These are phyloP conservation scores for Morpho achilles DNA, from an alignment of 2,888 invertebrate species.

Conservation along the genomic window DNA sequence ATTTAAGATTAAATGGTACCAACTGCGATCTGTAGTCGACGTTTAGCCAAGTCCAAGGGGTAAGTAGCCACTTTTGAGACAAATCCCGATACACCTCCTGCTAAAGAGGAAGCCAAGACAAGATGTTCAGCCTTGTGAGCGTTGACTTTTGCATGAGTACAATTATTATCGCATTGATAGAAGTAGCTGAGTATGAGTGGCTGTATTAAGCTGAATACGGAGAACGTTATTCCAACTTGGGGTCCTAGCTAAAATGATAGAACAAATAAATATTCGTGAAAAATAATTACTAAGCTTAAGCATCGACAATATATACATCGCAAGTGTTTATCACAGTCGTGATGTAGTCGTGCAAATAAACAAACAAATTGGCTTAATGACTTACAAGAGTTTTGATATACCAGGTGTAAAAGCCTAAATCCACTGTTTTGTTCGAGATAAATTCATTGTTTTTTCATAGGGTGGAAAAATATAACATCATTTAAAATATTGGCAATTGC, in stretches of 20 bases:
- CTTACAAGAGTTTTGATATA: too few relatives aligned
- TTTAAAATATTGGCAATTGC: too few relatives aligned
- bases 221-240: conserved; percentile 57
- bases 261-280: not conserved
- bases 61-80: conserved; percentile 89
- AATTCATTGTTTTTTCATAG: too few relatives aligned
- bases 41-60: conserved; percentile 91
- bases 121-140: conserved; percentile 40
- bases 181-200: conserved; percentile 38
- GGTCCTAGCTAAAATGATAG: conserved; percentile 59
- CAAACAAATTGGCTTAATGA: too few relatives aligned
- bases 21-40: conserved; percentile 90
- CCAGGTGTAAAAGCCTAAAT: too few relatives aligned
- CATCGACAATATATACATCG: too few relatives aligned
- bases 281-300: too few relatives aligned
- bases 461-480: too few relatives aligned
- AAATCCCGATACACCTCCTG: conserved; percentile 86
- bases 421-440: too few relatives aligned
- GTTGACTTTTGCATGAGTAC: conserved; percentile 27
- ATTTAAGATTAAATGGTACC: conserved; percentile 23
- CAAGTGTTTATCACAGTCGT: too few relatives aligned
- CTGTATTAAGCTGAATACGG: conserved; percentile 52
- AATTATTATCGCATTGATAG: conserved; percentile 24
- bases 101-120: conserved; percentile 60
- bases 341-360: too few relatives aligned